Evolutionary conservation across 2,888 invertebrate species (phyloP), one percentile per base, ranked within the genome.

Genomic region (Pterostichus madidus): DNA sequence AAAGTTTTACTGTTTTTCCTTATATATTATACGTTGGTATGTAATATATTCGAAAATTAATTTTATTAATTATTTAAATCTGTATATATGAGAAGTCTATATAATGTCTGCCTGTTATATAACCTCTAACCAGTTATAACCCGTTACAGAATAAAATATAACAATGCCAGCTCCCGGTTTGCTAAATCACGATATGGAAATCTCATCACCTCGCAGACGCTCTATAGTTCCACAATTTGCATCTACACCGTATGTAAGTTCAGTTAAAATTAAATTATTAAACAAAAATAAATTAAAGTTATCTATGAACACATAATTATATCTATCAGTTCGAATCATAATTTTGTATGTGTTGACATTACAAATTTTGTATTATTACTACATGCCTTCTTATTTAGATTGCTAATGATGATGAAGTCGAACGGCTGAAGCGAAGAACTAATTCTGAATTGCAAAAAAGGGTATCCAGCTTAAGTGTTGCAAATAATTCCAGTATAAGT

Each of bases 361-460:
- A 11, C 2, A 59, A 17, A 24, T 11, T 11, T 17, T 59, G 59
- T 24, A 10, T 1, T 31, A 24, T 59, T 7, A 13, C 13, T 35
- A 68, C 13, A 24, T 39, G 11, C 39, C 1, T 15, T 68, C 11
- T 8, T 87, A 39, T 87, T 46, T 84, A 91, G 91, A 90, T 90
- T 81, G 86, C 87, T 83, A 92, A 93, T 86, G 93, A 93, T 86
- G 93, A 93, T 87, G 93, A 93, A 85, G 93, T 92, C 0, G 93
- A 93, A 85, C 90, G 93, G 17, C 91, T 89, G 85, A 85, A 91
- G 89, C 88, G 89, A 0, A 86, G 90, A 7, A 87, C 87, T 64
- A 82, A 83, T 49, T 83, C 85, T 2, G 84, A 61, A 87, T 88
- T 32, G 87, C 89, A 11, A 64, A 88, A 46, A 77, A 87, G 17